Conservation (phyloP, 1,140 invertebrate genomes). For the Papilio glaucus region DNA sequence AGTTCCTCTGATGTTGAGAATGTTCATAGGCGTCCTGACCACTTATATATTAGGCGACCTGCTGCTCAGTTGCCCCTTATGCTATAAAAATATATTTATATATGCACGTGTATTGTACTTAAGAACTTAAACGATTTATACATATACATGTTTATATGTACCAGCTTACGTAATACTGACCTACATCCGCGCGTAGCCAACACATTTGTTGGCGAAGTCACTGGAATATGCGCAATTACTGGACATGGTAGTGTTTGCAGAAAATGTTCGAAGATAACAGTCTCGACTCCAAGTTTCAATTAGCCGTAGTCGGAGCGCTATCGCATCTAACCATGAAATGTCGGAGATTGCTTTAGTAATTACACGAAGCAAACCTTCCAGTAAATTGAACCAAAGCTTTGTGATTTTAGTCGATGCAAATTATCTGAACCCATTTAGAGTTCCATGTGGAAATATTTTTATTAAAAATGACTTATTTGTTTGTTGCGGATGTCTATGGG, state of each 20-base stretch:
- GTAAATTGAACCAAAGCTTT: slow-evolving; percentile 31
- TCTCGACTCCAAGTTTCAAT: slow-evolving; percentile 36
- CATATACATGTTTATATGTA: background rate
- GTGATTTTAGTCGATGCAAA: slow-evolving; percentile 28
- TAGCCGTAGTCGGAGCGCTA: slow-evolving; percentile 35
- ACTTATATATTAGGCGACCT: too few relatives aligned
- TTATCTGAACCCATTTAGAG: background rate
- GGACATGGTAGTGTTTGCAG: slow-evolving; percentile 30
- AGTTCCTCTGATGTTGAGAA: too few relatives aligned
- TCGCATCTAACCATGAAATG: slow-evolving; percentile 37
- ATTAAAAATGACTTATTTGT: too few relatives aligned
- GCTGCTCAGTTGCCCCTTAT: too few relatives aligned
- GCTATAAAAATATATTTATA: too few relatives aligned
- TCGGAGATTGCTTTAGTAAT: slow-evolving; percentile 37
- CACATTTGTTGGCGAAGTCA: slow-evolving; percentile 13
- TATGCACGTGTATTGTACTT: background rate
- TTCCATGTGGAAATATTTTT: too few relatives aligned
- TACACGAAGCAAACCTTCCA: slow-evolving; percentile 33
- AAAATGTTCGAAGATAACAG: slow-evolving; percentile 36
- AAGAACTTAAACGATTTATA: background rate
- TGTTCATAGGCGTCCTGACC: too few relatives aligned
- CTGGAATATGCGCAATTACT: slow-evolving; percentile 34
- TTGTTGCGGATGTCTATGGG: too few relatives aligned
- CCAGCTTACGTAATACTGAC: slow-evolving; percentile 13
- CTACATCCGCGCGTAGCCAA: background rate